phyloP scores from a whole-genome alignment of 1,140 invertebrate species.

The Euglossa dilemma region DNA sequence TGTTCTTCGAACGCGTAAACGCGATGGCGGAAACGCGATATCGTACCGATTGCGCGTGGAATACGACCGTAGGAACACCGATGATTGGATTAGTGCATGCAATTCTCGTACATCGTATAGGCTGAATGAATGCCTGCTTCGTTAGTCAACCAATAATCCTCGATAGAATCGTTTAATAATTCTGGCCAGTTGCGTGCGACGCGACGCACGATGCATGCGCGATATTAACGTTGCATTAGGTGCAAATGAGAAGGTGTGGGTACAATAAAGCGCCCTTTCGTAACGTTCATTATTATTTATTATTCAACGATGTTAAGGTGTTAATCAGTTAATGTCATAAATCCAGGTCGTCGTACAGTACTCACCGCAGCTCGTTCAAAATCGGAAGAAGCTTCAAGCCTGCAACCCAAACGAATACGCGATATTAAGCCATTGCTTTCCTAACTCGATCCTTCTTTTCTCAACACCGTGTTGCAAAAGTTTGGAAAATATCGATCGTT shows the following conservation, averaged over 20 bases:
- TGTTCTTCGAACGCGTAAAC: not conserved
- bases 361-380: conserved; percentile 91
- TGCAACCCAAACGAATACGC: conserved; percentile 80
- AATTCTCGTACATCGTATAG: not conserved
- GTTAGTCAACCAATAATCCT: conserved; percentile 57
- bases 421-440: not conserved
- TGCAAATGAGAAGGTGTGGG: conserved; percentile 59
- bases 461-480: no score
- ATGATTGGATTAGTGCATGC: conserved; percentile 63
- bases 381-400: conserved; percentile 91
- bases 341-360: conserved; percentile 58
- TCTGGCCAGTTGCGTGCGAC: conserved; percentile 6
- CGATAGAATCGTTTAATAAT: conserved; percentile 32
- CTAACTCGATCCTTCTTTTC: not conserved
- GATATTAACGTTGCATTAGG: conserved; percentile 48
- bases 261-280: conserved; percentile 67
- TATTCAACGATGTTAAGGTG: conserved; percentile 68
- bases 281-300: conserved; percentile 69
- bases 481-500: no score
- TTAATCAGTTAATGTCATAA: conserved; percentile 67
- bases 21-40: not conserved
- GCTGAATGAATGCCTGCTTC: conserved; percentile 14
- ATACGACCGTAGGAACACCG: not conserved
- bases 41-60: not conserved
- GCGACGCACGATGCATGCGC: conserved; percentile 23